Base-by-base conservation (phyloP, 35 echinoderm and acorn worm species). In the Eucidaris tribuloides region DNA sequence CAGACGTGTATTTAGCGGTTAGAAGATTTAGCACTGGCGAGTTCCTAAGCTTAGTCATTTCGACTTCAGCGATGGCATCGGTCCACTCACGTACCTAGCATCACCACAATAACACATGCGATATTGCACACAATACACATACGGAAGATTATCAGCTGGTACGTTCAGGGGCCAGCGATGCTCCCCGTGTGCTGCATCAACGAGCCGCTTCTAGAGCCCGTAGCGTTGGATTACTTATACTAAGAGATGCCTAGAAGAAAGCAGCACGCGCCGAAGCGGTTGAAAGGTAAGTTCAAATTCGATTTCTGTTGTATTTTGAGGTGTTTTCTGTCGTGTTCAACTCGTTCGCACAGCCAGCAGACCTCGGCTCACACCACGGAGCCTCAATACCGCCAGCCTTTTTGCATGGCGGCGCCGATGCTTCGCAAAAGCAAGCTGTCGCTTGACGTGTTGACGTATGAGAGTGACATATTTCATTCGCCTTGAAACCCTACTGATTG, bases 381-480 rank as follows among this genome's bases (percentile, higher is more conserved):
- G 68, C 68, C 44, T 74, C 68, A 74, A 74, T 74, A 43, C 37
- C 17, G 68, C 35, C 23, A 2, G 68, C 68, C 68, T 74, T 74
- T 74, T 74, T 74, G 68, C 44, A 74, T 40, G 68, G 68, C 68
- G 68, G 68, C 68, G 68, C 68, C 68, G 68, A 74, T 74, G 68
- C 40, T 74, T 40, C 68, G n/a, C 33, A 74, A 74, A 74, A 44
- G 68, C 68, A 74, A 74, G 68, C 68, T 74, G 68, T 74, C 68
- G 68, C 61, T 81, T 88, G 85, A 88, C 62, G 62, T 88, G 85
- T 81, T 80, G 77, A 80, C 76, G 76, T 79, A 65, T 64, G 36
- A 63, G 71, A 88, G 76, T 88, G 85, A 88, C 85, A 88, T 88
- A 79, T 88, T 88, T 88, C 85, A 81, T 88, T 88, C 57, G 76